Percentiles rank a stretch among this genome's conserved stretches.
Conservation (phyloP, 2,888 invertebrate species). For the Macaria notata region DNA sequence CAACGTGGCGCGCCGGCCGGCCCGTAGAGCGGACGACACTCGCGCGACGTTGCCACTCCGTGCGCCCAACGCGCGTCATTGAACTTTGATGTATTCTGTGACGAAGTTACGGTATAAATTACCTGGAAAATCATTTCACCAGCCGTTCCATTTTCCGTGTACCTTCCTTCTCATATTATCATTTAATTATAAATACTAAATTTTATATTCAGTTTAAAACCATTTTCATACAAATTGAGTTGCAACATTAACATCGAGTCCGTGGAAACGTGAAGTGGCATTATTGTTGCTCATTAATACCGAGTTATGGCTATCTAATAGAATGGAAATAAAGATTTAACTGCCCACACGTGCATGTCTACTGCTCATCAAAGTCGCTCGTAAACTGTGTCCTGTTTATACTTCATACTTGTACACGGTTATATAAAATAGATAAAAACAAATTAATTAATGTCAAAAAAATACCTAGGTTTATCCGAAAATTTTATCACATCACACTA, state of each 20-base stretch:
- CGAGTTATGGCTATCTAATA: constrained; percentile 27
- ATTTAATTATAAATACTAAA: too few relatives aligned
- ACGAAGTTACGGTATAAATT: constrained; percentile 14
- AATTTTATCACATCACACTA: too few relatives aligned
- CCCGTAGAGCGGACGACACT: constrained; percentile 25
- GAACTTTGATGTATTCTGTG: neutral
- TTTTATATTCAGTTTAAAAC: too few relatives aligned
- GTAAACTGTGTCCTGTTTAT: constrained; percentile 50
- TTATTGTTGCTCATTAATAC: constrained; percentile 17
- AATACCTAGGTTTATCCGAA: too few relatives aligned
- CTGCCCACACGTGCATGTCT: constrained; percentile 45
- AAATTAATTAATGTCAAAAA: too few relatives aligned
- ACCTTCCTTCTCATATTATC: too few relatives aligned
- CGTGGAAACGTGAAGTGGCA: constrained; percentile 13
- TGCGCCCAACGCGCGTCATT: constrained; percentile 10
- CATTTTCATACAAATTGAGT: too few relatives aligned
- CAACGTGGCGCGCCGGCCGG: constrained; percentile 51
- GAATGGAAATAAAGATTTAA: constrained; percentile 42
- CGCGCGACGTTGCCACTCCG: constrained; percentile 42
- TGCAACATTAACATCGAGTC: too few relatives aligned
- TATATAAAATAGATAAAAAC: too few relatives aligned
- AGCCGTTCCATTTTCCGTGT: too few relatives aligned
- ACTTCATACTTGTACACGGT: neutral
- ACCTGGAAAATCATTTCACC: too few relatives aligned
- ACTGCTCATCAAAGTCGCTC: constrained; percentile 41